Evolutionary conservation across 2,113 vertebrate species (phyloP).

Genomic region (Notothenia coriiceps): DNA sequence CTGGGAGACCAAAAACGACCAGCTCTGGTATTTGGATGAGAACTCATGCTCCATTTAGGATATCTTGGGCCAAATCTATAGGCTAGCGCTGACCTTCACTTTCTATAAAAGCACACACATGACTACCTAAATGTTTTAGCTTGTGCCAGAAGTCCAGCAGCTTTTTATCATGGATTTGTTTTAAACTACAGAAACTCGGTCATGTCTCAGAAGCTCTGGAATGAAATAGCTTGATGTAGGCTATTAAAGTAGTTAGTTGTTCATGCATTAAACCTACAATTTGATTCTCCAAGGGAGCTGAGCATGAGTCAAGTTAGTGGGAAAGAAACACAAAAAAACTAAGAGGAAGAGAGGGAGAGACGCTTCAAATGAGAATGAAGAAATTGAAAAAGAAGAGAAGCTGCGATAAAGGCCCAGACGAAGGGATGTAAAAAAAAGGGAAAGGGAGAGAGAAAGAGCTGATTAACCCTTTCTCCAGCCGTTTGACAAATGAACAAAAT

Average conservation of each 20-base stretch:
- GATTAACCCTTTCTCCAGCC: conserved; percentile 84
- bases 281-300: neutral
- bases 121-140: neutral
- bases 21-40: too few species aligned
- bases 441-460: conserved; percentile 64
- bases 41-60: too few species aligned
- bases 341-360: neutral
- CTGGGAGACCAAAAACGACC: too few species aligned
- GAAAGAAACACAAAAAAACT: neutral
- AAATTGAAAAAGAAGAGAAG: conserved; percentile 22
- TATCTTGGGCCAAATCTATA: neutral
- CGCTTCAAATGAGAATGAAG: neutral
- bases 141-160: neutral
- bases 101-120: neutral
- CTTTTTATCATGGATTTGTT: neutral
- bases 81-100: neutral
- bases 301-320: neutral
- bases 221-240: neutral
- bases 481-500: conserved; percentile 84
- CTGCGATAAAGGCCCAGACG: neutral
- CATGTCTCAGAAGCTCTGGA: neutral
- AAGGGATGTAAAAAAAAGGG: conserved; percentile 47
- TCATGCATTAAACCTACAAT: neutral
- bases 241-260: too few species aligned
- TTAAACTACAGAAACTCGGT: too few species aligned